A percentile compares a stretch with the other conserved stretches of the same genome.
These are phyloP conservation scores for Leucosticte australis DNA, from an alignment of 2,113 vertebrate genomes.

Conservation along the genomic window DNA sequence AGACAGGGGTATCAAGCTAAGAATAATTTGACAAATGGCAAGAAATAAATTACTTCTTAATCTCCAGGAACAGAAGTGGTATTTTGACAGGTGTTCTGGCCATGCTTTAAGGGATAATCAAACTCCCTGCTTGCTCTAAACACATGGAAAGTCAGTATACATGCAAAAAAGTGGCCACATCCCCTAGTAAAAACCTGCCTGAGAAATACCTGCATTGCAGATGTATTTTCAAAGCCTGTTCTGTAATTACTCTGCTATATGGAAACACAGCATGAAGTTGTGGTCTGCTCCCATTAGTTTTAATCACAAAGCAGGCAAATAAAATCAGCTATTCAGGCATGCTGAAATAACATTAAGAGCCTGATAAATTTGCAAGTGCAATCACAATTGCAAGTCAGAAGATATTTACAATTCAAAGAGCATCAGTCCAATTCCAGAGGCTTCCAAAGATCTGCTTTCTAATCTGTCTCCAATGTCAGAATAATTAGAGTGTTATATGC, in stretches of 20 bases:
- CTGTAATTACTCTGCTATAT: not conserved
- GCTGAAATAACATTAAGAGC: not conserved
- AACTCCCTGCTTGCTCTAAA: not conserved
- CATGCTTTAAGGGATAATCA: not conserved
- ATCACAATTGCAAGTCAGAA: not conserved
- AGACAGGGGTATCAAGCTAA: not conserved
- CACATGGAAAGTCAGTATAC: not conserved
- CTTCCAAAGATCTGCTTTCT: not conserved
- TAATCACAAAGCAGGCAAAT: slow-evolving; percentile 35
- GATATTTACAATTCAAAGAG: not conserved
- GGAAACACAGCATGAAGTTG: slow-evolving; percentile 4
- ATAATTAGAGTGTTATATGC: not conserved
- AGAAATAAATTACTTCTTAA: not conserved
- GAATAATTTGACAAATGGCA: not conserved
- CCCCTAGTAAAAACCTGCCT: not conserved
- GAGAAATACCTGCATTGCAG: slow-evolving; percentile 3
- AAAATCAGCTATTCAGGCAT: not conserved
- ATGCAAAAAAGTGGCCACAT: not conserved
- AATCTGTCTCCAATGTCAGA: not conserved
- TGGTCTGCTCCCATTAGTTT: not conserved
- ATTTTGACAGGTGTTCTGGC: not conserved
- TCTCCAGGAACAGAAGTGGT: not conserved
- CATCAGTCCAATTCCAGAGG: not conserved
- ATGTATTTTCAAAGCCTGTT: slow-evolving; percentile 23
- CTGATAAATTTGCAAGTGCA: slow-evolving; percentile 8